Evolutionary conservation across 2,113 vertebrate species (phyloP), one percentile per base, ranked within the genome.

Genomic region (Lichenostomus cassidix): DNA sequence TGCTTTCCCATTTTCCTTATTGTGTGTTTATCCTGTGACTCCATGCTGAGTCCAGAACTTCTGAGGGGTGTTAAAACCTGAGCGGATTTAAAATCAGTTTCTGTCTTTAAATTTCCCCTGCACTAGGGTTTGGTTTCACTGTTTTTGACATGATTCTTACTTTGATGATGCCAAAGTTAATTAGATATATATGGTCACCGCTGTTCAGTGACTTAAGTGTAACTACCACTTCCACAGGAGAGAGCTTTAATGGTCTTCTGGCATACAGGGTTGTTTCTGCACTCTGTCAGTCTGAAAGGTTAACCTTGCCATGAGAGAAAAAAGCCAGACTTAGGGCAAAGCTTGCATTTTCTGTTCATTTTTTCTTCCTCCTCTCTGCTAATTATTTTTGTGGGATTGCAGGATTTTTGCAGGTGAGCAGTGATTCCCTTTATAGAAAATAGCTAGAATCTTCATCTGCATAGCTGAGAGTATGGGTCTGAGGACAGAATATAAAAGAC

Each of bases 371-470:
- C 22, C 9, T 24, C 29, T 25, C 23, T 15, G 0, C 14, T 74
- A 13, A 46, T 6, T 0, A 0, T 65, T 63, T 63, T 60, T 50
- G 14, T 83, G 44, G 3, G 7, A 21, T 53, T 86, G 39, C 1
- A 3, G 12, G 17, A n/a, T 62, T 88, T 90, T 91, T 86, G 58
- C 49, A 76, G 58, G 20, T 63, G 58, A 79, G 13, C 25, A 46
- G 25, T n/a, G 15, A 46, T 58, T 71, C 20, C 10, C 6, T 63
- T 63, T 31, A 22, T 29, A 68, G 39, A 44, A 83, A 79, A 41
- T 28, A 87, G 6, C 19, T 90, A 18, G 15, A 56, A 18, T 53
- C 78, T 87, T 83, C 39, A 19, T 29, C 29, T 90, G n/a, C 42
- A 28, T n/a, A 31, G 18, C 27, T 2, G 0, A 67, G 22, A 58